Evolutionary conservation across 2,113 vertebrate species (phyloP).

Genomic region (Hemicordylus capensis): DNA sequence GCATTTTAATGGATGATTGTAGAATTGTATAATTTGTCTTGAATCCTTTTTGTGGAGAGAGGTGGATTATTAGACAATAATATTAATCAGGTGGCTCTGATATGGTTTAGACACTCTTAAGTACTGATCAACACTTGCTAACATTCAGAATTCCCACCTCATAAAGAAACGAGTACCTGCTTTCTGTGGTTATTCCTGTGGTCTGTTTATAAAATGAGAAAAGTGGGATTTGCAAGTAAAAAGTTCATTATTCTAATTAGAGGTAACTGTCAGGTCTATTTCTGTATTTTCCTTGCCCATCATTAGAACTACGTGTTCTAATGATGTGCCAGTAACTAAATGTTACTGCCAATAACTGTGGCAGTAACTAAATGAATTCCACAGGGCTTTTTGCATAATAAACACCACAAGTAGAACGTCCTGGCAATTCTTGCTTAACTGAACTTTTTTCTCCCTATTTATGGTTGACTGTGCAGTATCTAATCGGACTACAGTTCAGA

Average conservation of each 20-base stretch:
- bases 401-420: not conserved
- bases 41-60: not conserved
- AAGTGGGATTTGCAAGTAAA: not conserved
- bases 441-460: constrained; percentile 53
- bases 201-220: not conserved
- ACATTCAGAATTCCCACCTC: not conserved
- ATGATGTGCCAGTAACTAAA: not conserved
- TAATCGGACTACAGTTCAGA: constrained; percentile 67
- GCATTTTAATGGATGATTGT: not conserved
- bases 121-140: not conserved
- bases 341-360: too few species aligned
- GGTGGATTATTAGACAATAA: not conserved
- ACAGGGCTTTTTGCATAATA: not conserved
- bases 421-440: constrained; percentile 21
- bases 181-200: not conserved
- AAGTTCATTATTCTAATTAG: not conserved
- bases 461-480: constrained; percentile 74
- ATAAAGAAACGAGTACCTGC: not conserved
- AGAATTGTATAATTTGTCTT: not conserved
- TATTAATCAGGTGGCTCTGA: not conserved
- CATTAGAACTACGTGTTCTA: not conserved
- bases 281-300: not conserved
- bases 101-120: not conserved
- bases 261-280: not conserved
- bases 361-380: not conserved